Evolutionary conservation across 64 coral and sea anemone species (phyloP).

Genomic region (Catalaphyllia jardinei): DNA sequence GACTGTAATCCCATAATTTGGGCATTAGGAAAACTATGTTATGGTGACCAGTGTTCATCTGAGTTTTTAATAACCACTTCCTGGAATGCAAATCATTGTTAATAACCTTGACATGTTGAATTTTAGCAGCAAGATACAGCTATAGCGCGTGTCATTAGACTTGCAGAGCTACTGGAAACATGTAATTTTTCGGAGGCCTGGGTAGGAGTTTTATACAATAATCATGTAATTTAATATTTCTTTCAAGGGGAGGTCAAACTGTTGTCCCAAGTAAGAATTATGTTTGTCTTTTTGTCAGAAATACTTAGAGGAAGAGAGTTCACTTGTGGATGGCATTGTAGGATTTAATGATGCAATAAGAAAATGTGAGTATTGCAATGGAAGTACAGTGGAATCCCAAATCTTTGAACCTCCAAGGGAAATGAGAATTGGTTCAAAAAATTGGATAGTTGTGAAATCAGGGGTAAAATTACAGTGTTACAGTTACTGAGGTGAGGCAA

Average conservation of each 20-base stretch:
- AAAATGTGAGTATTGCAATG: conserved; percentile 71
- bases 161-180: conserved; percentile 81
- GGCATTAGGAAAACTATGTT: too few species aligned
- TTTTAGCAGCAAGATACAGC: conserved; percentile 84
- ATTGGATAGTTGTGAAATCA: too few species aligned
- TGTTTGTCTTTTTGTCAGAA: conserved; percentile 55
- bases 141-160: conserved; percentile 69
- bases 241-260: too few species aligned
- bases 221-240: too few species aligned
- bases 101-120: conserved; percentile 23
- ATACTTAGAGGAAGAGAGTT: conserved; percentile 73
- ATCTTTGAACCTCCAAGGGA: too few species aligned
- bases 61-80: too few species aligned
- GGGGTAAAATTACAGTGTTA: too few species aligned
- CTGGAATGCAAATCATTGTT: neutral
- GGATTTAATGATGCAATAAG: conserved; percentile 88
- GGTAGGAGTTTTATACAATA: conserved; percentile 43
- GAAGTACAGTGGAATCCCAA: neutral
- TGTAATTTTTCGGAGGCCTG: conserved; percentile 84
- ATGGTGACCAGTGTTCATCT: too few species aligned
- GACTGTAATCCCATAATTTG: too few species aligned
- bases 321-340: conserved; percentile 68
- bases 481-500: too few species aligned
- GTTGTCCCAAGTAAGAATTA: too few species aligned
- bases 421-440: too few species aligned